Evolutionary conservation across 2,888 invertebrate genomes (phyloP), one percentile per base, ranked within the genome.

Genomic region (Xanthorhoe spadicearia): DNA sequence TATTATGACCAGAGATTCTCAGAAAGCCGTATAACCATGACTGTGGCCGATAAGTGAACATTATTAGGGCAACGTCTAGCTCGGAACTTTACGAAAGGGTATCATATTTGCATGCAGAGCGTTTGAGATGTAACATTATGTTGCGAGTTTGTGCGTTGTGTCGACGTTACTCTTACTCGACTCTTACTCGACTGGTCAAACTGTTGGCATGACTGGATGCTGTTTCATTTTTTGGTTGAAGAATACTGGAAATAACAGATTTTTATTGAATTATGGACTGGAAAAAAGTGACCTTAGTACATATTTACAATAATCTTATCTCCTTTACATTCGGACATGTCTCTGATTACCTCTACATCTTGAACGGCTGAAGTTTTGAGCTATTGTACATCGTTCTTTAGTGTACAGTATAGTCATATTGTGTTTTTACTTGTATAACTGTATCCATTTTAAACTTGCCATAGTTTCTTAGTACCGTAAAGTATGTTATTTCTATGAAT

Each of bases 41-140:
- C 5, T 23, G 19, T 52, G 35, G n/a, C 23, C 15, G 59, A 51
- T 51, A 48, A 57, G 48, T 32, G 23, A 38, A 43, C 51, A 38
- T 51, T 28, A 59, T 51, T 35, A 35, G 15, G 32, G 46, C 35
- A 60, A 18, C 46, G 56, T 18, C 60, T 28, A 60, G 17, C 32
- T 63, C 8, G 28, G 17, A 58, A 67, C 38, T 63, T 67, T 63
- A 67, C 18, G 48, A 5, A 53, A n/a, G 54, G 61, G 58, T 15
- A 46, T 18, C 23, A 32, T 54, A 62, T 66, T 58, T 54, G 58
- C 54, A 66, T 66, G 19, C 23, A 46, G 19, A 23, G 18, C 15
- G 5, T 15, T 43, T 43, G 13, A 51, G 43, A 23, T 10, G 13
- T 19, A 17, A 59, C 43, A 17, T 57, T 28, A 46, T n/a, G 59